Evolutionary conservation across 2,888 invertebrate species (phyloP).

Genomic region (Mongoloraphidia duomilia): DNA sequence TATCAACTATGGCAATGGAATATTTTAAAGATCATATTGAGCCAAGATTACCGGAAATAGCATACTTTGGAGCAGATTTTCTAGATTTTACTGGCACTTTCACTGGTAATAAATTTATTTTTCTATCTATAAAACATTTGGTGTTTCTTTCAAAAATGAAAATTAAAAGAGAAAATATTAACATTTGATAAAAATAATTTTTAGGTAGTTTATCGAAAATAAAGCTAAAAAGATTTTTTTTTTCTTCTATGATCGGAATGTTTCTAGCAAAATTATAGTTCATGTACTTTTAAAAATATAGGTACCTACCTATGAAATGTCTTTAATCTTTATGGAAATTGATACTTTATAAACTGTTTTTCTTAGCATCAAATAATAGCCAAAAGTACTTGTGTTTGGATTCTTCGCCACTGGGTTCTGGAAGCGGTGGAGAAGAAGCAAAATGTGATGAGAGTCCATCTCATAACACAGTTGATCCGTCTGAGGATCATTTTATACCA

Average conservation of each 20-base stretch:
- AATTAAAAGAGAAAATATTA: not conserved
- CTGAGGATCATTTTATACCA: constrained; percentile 26
- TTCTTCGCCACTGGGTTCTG: constrained; percentile 39
- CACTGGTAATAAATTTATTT: constrained; percentile 38
- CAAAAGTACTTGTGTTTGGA: constrained; percentile 42
- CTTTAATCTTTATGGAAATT: not conserved
- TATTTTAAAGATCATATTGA: constrained; percentile 92
- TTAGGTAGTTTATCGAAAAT: constrained; percentile 7
- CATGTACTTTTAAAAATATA: not conserved
- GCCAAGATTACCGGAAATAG: constrained; percentile 75
- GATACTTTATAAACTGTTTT: not conserved
- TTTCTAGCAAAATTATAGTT: not conserved
- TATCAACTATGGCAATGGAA: constrained; percentile 96
- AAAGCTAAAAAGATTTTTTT: too few relatives aligned
- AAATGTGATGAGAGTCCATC: constrained; percentile 33
- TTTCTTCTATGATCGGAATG: too few relatives aligned
- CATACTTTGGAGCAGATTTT: constrained; percentile 75
- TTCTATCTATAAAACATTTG: not conserved
- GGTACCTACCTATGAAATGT: not conserved
- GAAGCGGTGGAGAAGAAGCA: constrained; percentile 35
- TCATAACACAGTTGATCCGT: constrained; percentile 33
- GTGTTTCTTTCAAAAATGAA: not conserved
- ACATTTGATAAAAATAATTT: constrained; percentile 3
- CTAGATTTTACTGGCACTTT: constrained; percentile 59
- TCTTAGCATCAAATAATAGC: constrained; percentile 39